Evolutionary conservation across 2,113 vertebrate genomes (phyloP).

Genomic region (Eubucco bourcierii): DNA sequence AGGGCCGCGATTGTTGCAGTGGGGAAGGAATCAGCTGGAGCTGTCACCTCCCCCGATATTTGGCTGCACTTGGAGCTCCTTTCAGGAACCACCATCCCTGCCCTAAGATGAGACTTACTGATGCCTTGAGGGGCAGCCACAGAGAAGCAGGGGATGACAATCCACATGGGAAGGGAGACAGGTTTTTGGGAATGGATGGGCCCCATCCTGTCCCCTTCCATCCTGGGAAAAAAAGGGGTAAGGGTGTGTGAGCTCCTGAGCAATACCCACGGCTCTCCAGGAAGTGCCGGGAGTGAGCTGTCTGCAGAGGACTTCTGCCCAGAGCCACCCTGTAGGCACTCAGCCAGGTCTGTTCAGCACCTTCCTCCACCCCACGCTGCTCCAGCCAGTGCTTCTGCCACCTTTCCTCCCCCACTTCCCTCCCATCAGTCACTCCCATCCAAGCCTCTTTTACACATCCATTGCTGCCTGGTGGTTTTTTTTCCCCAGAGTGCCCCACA

Average conservation of each 20-base stretch:
- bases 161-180: not conserved
- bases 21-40: not conserved
- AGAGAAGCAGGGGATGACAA: not conserved
- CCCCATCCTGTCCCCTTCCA: not conserved
- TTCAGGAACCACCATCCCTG: not conserved
- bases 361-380: not conserved
- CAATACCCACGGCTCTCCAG: not conserved
- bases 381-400: accelerated
- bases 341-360: not conserved
- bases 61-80: not conserved
- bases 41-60: not conserved
- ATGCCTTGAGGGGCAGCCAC: not conserved
- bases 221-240: not conserved
- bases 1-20: not conserved
- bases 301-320: not conserved
- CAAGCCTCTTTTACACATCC: not conserved
- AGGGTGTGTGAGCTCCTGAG: not conserved
- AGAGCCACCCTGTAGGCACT: not conserved
- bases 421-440: not conserved
- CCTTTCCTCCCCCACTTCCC: not conserved
- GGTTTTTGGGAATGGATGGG: not conserved
- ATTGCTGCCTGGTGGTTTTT: not conserved
- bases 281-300: not conserved
- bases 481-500: too few relatives aligned
- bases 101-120: not conserved